phyloP scores from a whole-genome alignment of 64 coral and sea anemone genomes.

The Pocillopora verrucosa region DNA sequence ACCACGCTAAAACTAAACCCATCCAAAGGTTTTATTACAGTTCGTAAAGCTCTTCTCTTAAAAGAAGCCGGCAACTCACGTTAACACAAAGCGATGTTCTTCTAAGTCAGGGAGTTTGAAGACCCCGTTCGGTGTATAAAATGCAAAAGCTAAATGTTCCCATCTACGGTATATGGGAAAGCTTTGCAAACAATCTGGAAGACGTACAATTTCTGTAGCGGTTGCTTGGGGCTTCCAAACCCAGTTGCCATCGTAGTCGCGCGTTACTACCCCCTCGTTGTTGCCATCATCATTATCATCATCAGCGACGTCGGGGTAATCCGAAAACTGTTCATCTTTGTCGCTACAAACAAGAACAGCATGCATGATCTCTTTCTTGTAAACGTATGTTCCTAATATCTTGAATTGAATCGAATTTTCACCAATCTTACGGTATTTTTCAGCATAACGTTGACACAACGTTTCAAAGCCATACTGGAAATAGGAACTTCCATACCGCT shows the following conservation, averaged over 20 bases:
- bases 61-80: too few relatives aligned
- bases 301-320: not conserved
- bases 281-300: too few relatives aligned
- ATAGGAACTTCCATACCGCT: not conserved
- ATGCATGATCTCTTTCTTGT: constrained; percentile 26
- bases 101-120: not conserved
- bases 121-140: not conserved
- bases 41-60: too few relatives aligned
- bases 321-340: not conserved
- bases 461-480: not conserved
- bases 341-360: constrained; percentile 31
- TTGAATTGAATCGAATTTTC: not conserved
- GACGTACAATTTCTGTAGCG: not conserved
- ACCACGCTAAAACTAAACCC: too few relatives aligned
- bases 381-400: constrained; percentile 9
- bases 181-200: not conserved
- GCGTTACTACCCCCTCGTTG: not conserved
- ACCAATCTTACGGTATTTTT: not conserved
- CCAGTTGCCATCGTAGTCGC: not conserved
- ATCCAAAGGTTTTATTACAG: too few relatives aligned
- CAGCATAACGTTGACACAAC: not conserved
- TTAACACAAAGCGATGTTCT: too few relatives aligned
- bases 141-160: not conserved
- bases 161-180: not conserved
- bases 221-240: constrained; percentile 3